A percentile compares a stretch with the other conserved stretches of the same genome.
Conservation (phyloP, 2,797 vertebrate genomes). For the Melanotaenia maccullochi region DNA sequence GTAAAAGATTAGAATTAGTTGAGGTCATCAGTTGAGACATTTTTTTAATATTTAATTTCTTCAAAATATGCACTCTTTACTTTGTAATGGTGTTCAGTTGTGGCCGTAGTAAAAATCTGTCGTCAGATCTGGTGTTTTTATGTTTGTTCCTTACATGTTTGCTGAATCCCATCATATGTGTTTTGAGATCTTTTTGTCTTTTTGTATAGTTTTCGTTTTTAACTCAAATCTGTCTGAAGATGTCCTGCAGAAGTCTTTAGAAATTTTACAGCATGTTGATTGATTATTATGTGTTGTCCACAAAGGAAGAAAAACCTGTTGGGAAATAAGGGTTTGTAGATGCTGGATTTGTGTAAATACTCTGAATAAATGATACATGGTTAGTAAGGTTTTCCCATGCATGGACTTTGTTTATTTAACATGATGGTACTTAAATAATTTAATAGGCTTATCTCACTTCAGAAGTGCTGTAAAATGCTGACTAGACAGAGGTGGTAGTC, state of each 20-base stretch:
- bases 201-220: background rate
- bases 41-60: background rate
- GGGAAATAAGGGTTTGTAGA: background rate
- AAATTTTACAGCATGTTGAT: background rate
- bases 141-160: background rate
- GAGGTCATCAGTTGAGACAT: background rate
- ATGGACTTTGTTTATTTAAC: background rate
- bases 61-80: background rate
- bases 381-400: too few species aligned
- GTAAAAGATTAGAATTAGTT: background rate
- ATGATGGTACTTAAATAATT: background rate
- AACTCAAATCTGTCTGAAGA: background rate
- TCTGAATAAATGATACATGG: background rate
- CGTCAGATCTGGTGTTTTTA: too few species aligned
- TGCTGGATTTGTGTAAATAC: background rate
- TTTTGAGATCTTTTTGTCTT: background rate
- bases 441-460: constrained; percentile 8
- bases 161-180: background rate
- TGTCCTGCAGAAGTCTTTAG: background rate
- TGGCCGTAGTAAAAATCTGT: too few species aligned
- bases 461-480: constrained; percentile 13
- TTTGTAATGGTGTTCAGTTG: background rate
- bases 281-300: background rate
- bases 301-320: background rate
- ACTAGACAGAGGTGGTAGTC: constrained; percentile 2